phyloP scores from a whole-genome alignment of 2,113 vertebrate species.

The Motacilla alba region DNA sequence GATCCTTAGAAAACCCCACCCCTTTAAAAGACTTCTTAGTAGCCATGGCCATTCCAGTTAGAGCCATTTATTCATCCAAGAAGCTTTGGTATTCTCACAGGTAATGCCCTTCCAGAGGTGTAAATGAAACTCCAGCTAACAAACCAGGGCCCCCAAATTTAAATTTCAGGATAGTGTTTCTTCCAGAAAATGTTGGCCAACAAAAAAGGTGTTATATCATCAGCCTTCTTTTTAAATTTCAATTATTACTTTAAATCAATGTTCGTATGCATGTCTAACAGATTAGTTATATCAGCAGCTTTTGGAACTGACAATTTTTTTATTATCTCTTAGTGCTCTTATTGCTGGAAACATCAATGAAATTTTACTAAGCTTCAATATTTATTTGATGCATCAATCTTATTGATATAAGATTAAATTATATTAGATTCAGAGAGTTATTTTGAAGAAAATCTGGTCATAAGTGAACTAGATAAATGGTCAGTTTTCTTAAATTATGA shows the following conservation, averaged over 20 bases:
- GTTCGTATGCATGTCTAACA: background rate
- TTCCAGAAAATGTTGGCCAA: background rate
- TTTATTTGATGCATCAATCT: background rate
- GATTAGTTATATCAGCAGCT: background rate
- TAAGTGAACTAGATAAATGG: background rate
- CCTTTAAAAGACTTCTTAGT: background rate
- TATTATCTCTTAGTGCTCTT: background rate
- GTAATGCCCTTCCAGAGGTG: rapidly evolving
- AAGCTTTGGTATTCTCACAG: background rate
- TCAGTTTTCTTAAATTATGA: background rate
- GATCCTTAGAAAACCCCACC: background rate
- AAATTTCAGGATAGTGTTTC: background rate
- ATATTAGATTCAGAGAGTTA: background rate
- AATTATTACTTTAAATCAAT: background rate
- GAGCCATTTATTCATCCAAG: background rate
- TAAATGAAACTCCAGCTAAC: background rate
- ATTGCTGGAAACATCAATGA: background rate
- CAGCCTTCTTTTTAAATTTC: background rate
- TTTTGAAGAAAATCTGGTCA: background rate
- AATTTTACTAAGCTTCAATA: background rate
- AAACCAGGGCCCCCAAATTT: background rate
- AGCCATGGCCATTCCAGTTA: background rate
- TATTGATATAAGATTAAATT: background rate
- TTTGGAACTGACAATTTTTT: background rate
- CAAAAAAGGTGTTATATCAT: background rate